These are phyloP conservation scores for roundworm (Caenorhabditis elegans) DNA, from an alignment of 1,140 invertebrate species.

Conservation along the genomic window WBcel235 BX284603.4:5722001-5722500, in stretches of 20 bases:
- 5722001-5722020: too few relatives aligned
- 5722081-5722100: not conserved
- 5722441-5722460: not conserved
- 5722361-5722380: too few relatives aligned
- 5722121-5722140: too few relatives aligned
- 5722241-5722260: not conserved
- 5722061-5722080: not conserved
- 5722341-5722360: too few relatives aligned
- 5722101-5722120: not conserved
- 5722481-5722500: too few relatives aligned
- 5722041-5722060: not conserved
- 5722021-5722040: not conserved
- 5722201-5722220: too few relatives aligned
- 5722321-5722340: slow-evolving; percentile 7
- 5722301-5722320: not conserved
- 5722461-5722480: too few relatives aligned
- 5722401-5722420: not conserved
- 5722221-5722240: not conserved
- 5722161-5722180: too few relatives aligned
- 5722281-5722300: not conserved
- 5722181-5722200: too few relatives aligned
- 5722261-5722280: not conserved
- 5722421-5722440: not conserved
- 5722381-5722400: too few relatives aligned
- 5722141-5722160: too few relatives aligned